phyloP scores from a whole-genome alignment of 2,888 invertebrate genomes.

The Noctua janthina region DNA sequence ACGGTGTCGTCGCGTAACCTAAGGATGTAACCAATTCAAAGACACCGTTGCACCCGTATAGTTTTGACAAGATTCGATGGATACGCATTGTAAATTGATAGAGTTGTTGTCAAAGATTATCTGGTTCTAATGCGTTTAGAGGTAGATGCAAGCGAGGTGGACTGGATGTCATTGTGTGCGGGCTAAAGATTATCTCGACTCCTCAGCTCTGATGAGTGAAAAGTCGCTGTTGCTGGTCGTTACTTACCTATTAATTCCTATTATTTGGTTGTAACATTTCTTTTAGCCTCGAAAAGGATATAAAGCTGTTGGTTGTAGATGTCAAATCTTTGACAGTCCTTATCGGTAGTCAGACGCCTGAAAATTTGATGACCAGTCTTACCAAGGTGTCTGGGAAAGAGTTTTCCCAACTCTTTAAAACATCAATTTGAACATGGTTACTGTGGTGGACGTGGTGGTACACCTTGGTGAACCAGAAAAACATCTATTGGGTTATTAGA shows the following conservation, averaged over 20 bases:
- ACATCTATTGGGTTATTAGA: neutral
- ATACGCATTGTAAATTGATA: constrained; percentile 74
- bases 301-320: too few relatives aligned
- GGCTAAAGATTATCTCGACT: neutral
- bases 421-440: neutral
- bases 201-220: neutral
- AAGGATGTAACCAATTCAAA: constrained; percentile 37
- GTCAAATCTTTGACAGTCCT: neutral
- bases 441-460: too few relatives aligned
- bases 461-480: neutral
- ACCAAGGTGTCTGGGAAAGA: too few relatives aligned
- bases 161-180: constrained; percentile 11
- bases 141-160: constrained; percentile 10
- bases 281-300: too few relatives aligned
- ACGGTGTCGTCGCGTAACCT: constrained; percentile 39
- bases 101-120: constrained; percentile 61
- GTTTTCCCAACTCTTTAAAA: neutral
- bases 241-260: too few relatives aligned
- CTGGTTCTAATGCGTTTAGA: constrained; percentile 36
- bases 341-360: neutral
- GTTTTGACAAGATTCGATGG: constrained; percentile 74
- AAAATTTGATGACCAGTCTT: neutral
- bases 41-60: constrained; percentile 75
- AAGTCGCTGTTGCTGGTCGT: neutral
- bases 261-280: too few relatives aligned